phyloP scores from a whole-genome alignment of 2,113 vertebrate species.

The Phalacrocorax brasilianus region DNA sequence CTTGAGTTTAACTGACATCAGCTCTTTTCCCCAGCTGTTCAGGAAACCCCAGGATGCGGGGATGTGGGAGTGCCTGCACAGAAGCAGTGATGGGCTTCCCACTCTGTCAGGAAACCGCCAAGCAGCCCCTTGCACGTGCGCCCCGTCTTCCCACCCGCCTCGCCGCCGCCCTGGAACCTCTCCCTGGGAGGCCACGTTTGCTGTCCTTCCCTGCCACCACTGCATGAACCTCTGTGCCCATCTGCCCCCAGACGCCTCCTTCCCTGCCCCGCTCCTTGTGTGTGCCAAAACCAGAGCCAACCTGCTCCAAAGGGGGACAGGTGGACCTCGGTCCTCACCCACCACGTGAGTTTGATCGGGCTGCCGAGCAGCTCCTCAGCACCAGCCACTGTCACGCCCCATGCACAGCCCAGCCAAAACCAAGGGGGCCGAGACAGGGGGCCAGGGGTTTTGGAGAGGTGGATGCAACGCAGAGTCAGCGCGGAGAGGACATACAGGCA shows the following conservation, averaged over 20 bases:
- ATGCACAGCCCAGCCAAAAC: background rate
- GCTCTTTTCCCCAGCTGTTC: background rate
- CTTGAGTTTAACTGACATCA: background rate
- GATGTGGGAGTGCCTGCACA: background rate
- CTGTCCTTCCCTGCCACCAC: background rate
- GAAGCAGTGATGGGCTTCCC: background rate
- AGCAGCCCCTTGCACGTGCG: background rate
- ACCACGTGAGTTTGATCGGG: background rate
- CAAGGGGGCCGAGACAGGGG: background rate
- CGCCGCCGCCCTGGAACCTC: accelerated
- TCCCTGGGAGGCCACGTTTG: background rate
- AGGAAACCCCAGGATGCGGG: background rate
- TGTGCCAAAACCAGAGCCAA: accelerated
- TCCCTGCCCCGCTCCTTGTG: background rate
- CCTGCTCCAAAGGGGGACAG: accelerated
- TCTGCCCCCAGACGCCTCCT: no score
- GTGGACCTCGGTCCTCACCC: background rate
- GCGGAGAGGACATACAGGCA: accelerated
- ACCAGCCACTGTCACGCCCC: background rate
- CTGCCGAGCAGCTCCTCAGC: background rate
- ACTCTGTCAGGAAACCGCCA: accelerated
- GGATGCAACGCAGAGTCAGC: background rate
- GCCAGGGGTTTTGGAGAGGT: background rate
- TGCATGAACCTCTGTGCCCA: accelerated
- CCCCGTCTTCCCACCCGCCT: background rate